These are phyloP conservation scores for Nibea albiflora DNA, from an alignment of 2,113 vertebrate species.

Conservation along the genomic window DNA sequence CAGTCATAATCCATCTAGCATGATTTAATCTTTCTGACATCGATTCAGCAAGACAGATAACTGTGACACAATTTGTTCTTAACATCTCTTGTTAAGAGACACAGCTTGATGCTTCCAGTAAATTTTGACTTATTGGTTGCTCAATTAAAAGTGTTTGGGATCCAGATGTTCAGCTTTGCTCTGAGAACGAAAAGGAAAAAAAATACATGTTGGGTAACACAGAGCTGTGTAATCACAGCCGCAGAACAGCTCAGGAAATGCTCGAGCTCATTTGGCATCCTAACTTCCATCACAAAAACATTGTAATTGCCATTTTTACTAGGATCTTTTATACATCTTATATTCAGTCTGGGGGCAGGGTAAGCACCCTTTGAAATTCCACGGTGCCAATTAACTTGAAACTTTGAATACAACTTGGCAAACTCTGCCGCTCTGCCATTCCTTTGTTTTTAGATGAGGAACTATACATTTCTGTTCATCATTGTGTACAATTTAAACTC, in stretches of 20 bases:
- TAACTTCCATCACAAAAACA: slow-evolving; percentile 63
- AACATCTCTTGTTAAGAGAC: slow-evolving; percentile 2
- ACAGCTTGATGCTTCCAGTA: slow-evolving; percentile 43
- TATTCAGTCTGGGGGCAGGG: slow-evolving; percentile 44
- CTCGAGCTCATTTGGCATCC: slow-evolving; percentile 38
- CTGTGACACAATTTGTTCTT: slow-evolving; percentile 21
- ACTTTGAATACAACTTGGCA: slow-evolving; percentile 35
- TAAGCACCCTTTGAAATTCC: slow-evolving; percentile 59
- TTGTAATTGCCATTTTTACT: slow-evolving; percentile 67
- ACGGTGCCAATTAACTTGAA: slow-evolving; percentile 59
- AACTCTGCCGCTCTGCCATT: not conserved
- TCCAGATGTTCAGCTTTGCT: slow-evolving; percentile 67
- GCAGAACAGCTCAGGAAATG: slow-evolving; percentile 65
- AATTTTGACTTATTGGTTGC: slow-evolving; percentile 21
- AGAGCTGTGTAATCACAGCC: slow-evolving; percentile 44
- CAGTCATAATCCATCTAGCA: not conserved
- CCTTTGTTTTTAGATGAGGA: slow-evolving; percentile 29
- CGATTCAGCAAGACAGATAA: not conserved
- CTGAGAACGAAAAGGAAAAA: slow-evolving; percentile 5
- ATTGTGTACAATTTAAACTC: slow-evolving; percentile 32
- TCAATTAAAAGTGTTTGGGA: slow-evolving; percentile 50
- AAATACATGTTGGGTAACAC: slow-evolving; percentile 8
- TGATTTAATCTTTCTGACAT: not conserved
- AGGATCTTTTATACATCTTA: slow-evolving; percentile 45
- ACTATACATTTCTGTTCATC: slow-evolving; percentile 14